Conservation (phyloP, 1,140 invertebrate genomes). For the Cecropterus lyciades region DNA sequence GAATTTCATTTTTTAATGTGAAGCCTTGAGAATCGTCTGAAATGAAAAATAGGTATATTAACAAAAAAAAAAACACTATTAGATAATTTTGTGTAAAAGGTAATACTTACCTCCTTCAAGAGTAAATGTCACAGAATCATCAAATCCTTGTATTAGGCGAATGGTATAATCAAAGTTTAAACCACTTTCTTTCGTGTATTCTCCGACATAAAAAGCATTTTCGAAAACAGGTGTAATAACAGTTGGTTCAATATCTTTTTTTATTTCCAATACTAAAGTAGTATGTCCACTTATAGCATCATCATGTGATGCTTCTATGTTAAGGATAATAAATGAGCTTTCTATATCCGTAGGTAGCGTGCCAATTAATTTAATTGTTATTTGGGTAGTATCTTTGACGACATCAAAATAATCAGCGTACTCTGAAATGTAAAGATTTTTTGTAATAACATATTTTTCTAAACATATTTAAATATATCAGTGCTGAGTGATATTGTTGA, state of each 20-base stretch:
- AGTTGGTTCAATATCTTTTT: constrained; percentile 23
- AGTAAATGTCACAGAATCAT: constrained; percentile 44
- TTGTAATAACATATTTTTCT: too few relatives aligned
- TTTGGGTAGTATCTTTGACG: constrained; percentile 13
- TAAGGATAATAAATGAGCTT: constrained; percentile 34
- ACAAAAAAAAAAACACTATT: neutral
- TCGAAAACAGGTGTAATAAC: constrained; percentile 39
- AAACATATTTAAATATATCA: too few relatives aligned
- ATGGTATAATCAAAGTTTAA: constrained; percentile 38
- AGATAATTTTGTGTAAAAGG: neutral
- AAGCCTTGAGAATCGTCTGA: constrained; percentile 50
- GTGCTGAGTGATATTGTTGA: too few relatives aligned
- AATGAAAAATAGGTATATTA: constrained; percentile 29
- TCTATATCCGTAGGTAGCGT: constrained; percentile 37
- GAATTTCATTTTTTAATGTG: constrained; percentile 17
- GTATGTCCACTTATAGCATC: constrained; percentile 43
- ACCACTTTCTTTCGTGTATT: constrained; percentile 38
- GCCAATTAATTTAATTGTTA: constrained; percentile 28
- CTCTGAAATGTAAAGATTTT: constrained; percentile 36
- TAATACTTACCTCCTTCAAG: constrained; percentile 49
- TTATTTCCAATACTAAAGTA: constrained; percentile 46
- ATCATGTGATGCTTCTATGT: constrained; percentile 38
- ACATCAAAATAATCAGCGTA: constrained; percentile 39
- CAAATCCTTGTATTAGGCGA: constrained; percentile 39
- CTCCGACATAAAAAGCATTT: constrained; percentile 45